phyloP scores from a whole-genome alignment of 2,797 vertebrate genomes.

The Serranus cabrilla region DNA sequence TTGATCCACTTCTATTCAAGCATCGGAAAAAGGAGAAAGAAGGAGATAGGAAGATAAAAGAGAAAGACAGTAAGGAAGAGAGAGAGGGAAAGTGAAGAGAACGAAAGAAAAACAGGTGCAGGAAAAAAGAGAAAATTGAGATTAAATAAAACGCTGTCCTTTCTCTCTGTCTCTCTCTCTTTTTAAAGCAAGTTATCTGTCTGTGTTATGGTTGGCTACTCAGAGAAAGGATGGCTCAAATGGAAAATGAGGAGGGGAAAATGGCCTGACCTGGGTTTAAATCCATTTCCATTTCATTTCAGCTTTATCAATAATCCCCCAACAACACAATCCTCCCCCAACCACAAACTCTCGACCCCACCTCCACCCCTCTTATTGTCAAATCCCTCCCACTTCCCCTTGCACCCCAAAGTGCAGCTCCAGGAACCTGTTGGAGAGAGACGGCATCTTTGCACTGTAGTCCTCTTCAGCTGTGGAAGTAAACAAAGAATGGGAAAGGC shows the following conservation, averaged over 20 bases:
- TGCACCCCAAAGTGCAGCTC: slow-evolving; percentile 58
- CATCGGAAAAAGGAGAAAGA: slow-evolving; percentile 93
- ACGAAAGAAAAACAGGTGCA: slow-evolving; percentile 95
- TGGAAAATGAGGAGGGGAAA: slow-evolving; percentile 86
- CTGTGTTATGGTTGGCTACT: slow-evolving; percentile 82
- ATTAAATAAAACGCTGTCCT: slow-evolving; percentile 95
- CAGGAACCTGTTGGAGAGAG: slow-evolving; percentile 76
- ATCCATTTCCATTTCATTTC: slow-evolving; percentile 81
- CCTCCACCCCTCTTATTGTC: slow-evolving; percentile 65
- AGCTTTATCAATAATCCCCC: slow-evolving; percentile 79
- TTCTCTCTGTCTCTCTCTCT: slow-evolving; percentile 76
- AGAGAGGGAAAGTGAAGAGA: slow-evolving; percentile 89
- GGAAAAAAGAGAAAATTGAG: slow-evolving; percentile 96
- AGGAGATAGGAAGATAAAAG: slow-evolving; percentile 90
- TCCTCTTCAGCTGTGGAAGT: slow-evolving; percentile 79
- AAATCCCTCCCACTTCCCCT: slow-evolving; percentile 50
- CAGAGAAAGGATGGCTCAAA: slow-evolving; percentile 85
- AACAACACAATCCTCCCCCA: slow-evolving; percentile 76
- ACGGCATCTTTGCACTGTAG: slow-evolving; percentile 11
- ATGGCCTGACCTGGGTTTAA: slow-evolving; percentile 83
- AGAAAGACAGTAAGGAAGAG: slow-evolving; percentile 86
- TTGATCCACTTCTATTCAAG: slow-evolving; percentile 99
- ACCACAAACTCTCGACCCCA: slow-evolving; percentile 78
- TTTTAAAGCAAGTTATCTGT: slow-evolving; percentile 83
- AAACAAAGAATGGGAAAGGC: slow-evolving; percentile 60